Evolutionary conservation across 1,140 invertebrate genomes (phyloP), one percentile per base, ranked within the genome.

Genomic region (Trissolcus basalis): DNA sequence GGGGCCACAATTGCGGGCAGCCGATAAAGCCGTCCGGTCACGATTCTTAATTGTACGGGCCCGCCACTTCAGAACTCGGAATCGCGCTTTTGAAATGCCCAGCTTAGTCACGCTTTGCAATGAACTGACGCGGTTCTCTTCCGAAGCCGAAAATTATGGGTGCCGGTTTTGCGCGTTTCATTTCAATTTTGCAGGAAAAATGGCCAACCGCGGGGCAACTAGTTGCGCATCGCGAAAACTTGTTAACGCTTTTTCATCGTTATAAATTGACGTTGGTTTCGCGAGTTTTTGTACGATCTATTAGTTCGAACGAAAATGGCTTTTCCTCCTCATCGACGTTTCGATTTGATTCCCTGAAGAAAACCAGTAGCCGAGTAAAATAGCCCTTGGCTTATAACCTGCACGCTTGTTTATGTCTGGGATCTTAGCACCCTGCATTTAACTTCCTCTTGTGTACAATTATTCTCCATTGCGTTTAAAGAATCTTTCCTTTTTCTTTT

Each of bases 31-130:
- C 59, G 54, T 51, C 60, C 63, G 80, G 82, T 87, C 84, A 86
- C 80, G 81, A 77, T 83, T 70, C 71, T 81, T 87, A 84, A 86
- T 86, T 83, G 84, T 70, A 59, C 71, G 69, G 36, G 36, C 36
- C 54, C 53, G 64, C 59, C 60, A 54, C 60, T 63, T 56, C 68
- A 76, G 50, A 81, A 73, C 69, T 54, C 53, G 64, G 63, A 84
- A 83, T 82, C 63, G 64, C 68, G 72, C 80, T 78, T 74, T 58
- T 51, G 53, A 36, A 74, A 69, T 55, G 63, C 77, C 72, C 56
- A 77, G 77, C 82, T 87, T 85, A 86, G 84, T 86, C 86, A 87
- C 81, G 86, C 80, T 85, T 65, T 39, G 81, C 80, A 86, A 87
- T 83, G 83, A 86, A 83, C 79, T 12, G 60, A 68, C 47, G 55